phyloP scores from a whole-genome alignment of 2,888 invertebrate species.

The Plebejus anna region DNA sequence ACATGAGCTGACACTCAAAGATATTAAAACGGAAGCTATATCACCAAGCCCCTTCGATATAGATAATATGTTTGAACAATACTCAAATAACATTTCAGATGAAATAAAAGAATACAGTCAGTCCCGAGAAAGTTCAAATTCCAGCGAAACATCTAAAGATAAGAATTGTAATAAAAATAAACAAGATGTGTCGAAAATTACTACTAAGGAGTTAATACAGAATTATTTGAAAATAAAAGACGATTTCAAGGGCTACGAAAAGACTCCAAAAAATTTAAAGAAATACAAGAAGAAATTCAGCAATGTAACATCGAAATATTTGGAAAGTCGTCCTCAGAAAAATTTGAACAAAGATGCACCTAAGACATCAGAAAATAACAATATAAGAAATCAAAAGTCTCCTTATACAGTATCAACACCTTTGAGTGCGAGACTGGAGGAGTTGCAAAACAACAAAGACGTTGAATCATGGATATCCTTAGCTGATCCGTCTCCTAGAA shows the following conservation, averaged over 20 bases:
- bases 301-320: slow-evolving; percentile 46
- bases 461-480: slow-evolving; percentile 76
- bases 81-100: slow-evolving; percentile 47
- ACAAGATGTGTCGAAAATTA: slow-evolving; percentile 62
- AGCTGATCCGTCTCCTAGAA: slow-evolving; percentile 61
- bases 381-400: slow-evolving; percentile 51
- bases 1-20: slow-evolving; percentile 71
- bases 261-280: slow-evolving; percentile 48
- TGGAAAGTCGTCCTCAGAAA: slow-evolving; percentile 47
- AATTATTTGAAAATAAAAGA: slow-evolving; percentile 72
- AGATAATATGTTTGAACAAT: slow-evolving; percentile 67
- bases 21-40: slow-evolving; percentile 67
- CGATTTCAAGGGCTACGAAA: slow-evolving; percentile 48
- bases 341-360: slow-evolving; percentile 62
- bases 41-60: slow-evolving; percentile 70
- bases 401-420: slow-evolving; percentile 52
- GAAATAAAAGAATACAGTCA: slow-evolving; percentile 45
- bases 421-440: slow-evolving; percentile 64
- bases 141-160: slow-evolving; percentile 40
- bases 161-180: slow-evolving; percentile 51
- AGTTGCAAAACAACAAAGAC: slow-evolving; percentile 69
- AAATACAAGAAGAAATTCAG: slow-evolving; percentile 55
- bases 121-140: slow-evolving; percentile 43
- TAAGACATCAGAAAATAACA: slow-evolving; percentile 43
- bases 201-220: slow-evolving; percentile 69